phyloP scores from a whole-genome alignment of 1,140 invertebrate genomes.

The Lepidurus arcticus region DNA sequence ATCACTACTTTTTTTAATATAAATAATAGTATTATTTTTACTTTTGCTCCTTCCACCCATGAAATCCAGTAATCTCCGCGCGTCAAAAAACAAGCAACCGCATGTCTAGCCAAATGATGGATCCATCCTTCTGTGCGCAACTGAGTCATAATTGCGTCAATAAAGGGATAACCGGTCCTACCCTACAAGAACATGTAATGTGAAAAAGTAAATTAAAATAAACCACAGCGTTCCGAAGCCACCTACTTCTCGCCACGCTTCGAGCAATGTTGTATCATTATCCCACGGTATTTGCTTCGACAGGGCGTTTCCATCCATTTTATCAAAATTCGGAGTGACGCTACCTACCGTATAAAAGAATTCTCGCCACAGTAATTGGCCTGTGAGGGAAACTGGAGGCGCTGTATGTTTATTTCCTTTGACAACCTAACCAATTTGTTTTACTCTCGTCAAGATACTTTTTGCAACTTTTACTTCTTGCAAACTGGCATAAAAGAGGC shows the following conservation, averaged over 20 bases:
- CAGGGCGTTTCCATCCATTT: constrained; percentile 65
- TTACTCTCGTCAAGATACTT: not conserved
- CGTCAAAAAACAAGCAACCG: constrained; percentile 65
- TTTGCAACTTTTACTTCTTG: constrained; percentile 45
- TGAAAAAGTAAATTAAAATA: constrained; percentile 22
- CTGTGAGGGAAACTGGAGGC: constrained; percentile 55
- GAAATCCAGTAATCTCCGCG: constrained; percentile 65
- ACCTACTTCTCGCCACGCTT: constrained; percentile 54
- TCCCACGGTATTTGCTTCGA: constrained; percentile 69
- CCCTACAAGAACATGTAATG: constrained; percentile 44
- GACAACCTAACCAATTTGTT: constrained; percentile 39
- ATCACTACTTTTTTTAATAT: not conserved
- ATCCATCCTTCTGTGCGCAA: constrained; percentile 61
- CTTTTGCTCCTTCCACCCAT: constrained; percentile 60
- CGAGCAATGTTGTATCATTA: constrained; percentile 52
- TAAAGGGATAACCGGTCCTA: constrained; percentile 67
- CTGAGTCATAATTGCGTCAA: constrained; percentile 68
- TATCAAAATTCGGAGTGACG: constrained; percentile 58
- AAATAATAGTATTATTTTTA: not conserved
- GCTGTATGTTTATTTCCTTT: constrained; percentile 50
- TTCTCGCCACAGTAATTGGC: constrained; percentile 69
- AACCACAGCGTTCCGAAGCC: constrained; percentile 37
- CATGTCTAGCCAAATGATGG: constrained; percentile 63
- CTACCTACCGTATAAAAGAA: constrained; percentile 72
- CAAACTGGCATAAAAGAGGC: constrained; percentile 59